phyloP scores from a whole-genome alignment of 2,797 vertebrate species.

The Buceros bicornis region DNA sequence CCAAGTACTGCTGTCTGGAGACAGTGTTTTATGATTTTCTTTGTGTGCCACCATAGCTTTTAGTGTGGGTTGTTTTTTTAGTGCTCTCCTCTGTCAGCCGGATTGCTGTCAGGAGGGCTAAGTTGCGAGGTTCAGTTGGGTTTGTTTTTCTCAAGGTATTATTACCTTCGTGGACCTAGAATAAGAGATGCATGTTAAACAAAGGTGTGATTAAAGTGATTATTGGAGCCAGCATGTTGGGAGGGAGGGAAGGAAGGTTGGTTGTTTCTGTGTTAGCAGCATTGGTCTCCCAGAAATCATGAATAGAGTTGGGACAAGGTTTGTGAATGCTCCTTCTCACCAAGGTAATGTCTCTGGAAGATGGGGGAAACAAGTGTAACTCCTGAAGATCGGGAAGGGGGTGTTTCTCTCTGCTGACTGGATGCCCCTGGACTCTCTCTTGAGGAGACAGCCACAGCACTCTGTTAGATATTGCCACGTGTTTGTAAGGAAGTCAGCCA shows the following conservation, averaged over 20 bases:
- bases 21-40: neutral
- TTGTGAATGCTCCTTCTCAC: neutral
- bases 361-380: neutral
- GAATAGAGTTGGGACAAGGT: neutral
- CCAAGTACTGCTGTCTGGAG: neutral
- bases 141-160: neutral
- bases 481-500: neutral
- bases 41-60: neutral
- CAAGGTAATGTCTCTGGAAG: neutral
- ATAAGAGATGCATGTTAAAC: neutral
- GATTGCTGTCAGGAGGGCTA: neutral
- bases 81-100: neutral
- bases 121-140: neutral
- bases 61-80: neutral
- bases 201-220: neutral
- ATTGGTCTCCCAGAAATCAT: neutral
- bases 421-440: neutral
- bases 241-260: neutral
- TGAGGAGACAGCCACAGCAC: accelerated
- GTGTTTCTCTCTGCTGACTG: neutral
- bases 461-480: neutral
- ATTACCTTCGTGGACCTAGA: neutral
- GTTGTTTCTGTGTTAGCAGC: neutral
- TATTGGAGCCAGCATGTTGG: neutral
- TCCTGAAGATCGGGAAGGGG: neutral